Evolutionary conservation across 2,888 invertebrate genomes (phyloP).

Genomic region (Acronicta alni): DNA sequence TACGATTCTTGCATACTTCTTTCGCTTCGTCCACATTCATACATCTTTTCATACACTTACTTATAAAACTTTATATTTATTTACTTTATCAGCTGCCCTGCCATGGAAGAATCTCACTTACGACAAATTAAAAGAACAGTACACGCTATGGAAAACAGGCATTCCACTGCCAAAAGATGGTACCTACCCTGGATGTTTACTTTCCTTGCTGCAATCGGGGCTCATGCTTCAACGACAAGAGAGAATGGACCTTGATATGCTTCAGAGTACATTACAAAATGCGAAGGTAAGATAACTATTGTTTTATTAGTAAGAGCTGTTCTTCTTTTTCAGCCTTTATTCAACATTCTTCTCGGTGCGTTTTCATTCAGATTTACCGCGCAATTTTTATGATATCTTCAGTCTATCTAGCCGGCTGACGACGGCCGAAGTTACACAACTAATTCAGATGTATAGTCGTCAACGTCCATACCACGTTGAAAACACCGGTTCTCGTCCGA

Average conservation of each 20-base stretch:
- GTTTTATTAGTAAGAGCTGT: too few species aligned
- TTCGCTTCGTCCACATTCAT: too few species aligned
- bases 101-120: slow-evolving; percentile 80
- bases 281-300: slow-evolving; percentile 75
- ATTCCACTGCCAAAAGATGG: slow-evolving; percentile 76
- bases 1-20: too few species aligned
- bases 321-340: too few species aligned
- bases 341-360: too few species aligned
- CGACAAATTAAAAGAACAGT: slow-evolving; percentile 76
- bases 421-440: too few species aligned
- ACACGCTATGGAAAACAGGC: slow-evolving; percentile 75
- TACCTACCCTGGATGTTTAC: slow-evolving; percentile 79
- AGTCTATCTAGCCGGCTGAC: too few species aligned
- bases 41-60: too few species aligned
- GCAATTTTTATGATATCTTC: too few species aligned
- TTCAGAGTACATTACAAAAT: slow-evolving; percentile 71
- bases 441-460: background rate
- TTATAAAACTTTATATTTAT: slow-evolving; percentile 1
- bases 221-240: slow-evolving; percentile 67
- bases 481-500: slow-evolving; percentile 85
- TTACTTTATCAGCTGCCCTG: slow-evolving; percentile 67
- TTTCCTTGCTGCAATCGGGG: slow-evolving; percentile 74
- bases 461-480: slow-evolving; percentile 82
- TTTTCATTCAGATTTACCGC: too few species aligned
- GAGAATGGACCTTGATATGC: slow-evolving; percentile 67